Evolutionary conservation across 2,113 vertebrate genomes (phyloP).

Genomic region (Catharus bicknelli): DNA sequence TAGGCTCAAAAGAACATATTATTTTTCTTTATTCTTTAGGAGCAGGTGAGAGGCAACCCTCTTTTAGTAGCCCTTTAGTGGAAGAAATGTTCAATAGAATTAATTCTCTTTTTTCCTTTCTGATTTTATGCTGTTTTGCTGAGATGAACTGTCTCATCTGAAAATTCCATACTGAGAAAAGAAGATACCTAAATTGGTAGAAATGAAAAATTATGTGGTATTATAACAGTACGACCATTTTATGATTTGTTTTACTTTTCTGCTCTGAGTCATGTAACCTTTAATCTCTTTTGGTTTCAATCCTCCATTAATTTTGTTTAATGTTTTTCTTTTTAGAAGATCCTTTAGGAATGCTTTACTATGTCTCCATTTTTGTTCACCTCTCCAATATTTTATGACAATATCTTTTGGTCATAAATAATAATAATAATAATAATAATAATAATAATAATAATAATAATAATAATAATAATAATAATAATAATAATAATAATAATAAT

Average conservation of each 20-base stretch:
- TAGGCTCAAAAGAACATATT: background rate
- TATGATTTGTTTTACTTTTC: conserved; percentile 28
- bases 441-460: too few species aligned
- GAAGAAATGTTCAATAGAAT: background rate
- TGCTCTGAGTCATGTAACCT: background rate
- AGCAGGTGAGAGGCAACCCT: background rate
- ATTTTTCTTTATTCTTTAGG: background rate
- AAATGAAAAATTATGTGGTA: background rate
- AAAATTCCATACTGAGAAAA: background rate
- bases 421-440: too few species aligned
- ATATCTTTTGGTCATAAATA: background rate
- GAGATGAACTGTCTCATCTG: background rate
- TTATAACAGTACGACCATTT: background rate
- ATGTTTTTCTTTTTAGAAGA: background rate
- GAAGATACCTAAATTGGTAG: background rate
- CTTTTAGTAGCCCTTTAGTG: background rate
- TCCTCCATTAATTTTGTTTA: background rate
- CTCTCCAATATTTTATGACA: background rate
- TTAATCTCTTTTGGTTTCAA: conserved; percentile 7
- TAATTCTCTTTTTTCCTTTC: background rate
- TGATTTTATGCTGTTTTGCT: background rate
- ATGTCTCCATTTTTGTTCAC: background rate
- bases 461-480: too few species aligned
- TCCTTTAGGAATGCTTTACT: background rate
- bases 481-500: too few species aligned